Conservation (phyloP, 1,140 invertebrate genomes). For the Sinonovacula constricta region DNA sequence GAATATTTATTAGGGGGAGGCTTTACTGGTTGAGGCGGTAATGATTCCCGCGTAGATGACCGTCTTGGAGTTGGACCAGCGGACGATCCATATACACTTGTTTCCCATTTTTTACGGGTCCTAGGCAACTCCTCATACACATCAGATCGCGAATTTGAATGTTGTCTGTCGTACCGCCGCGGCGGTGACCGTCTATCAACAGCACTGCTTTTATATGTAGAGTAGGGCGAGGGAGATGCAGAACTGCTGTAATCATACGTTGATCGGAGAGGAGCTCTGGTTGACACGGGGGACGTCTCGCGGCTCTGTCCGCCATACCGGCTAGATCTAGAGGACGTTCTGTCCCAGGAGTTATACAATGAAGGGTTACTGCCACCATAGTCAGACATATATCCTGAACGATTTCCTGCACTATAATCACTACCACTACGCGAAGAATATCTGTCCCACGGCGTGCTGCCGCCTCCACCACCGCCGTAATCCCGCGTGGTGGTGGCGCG, state of each 20-base stretch:
- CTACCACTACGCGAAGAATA: conserved; percentile 66
- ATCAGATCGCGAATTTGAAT: conserved; percentile 32
- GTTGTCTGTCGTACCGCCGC: conserved; percentile 54
- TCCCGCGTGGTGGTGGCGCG: conserved; percentile 53
- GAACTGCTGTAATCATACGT: conserved; percentile 74
- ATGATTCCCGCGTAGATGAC: conserved; percentile 35
- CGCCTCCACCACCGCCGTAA: conserved; percentile 53
- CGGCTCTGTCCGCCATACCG: conserved; percentile 69
- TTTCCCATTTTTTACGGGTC: conserved; percentile 29
- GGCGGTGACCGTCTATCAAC: conserved; percentile 61
- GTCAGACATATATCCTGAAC: conserved; percentile 74
- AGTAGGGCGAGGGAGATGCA: conserved; percentile 69
- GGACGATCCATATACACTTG: conserved; percentile 38
- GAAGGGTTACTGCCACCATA: conserved; percentile 71
- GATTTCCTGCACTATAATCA: conserved; percentile 67
- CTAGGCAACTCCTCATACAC: conserved; percentile 36
- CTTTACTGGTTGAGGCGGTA: conserved; percentile 42
- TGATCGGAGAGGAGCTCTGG: conserved; percentile 53
- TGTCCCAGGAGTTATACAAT: conserved; percentile 70
- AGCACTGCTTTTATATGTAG: conserved; percentile 64
- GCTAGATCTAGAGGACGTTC: conserved; percentile 66
- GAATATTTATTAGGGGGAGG: conserved; percentile 52
- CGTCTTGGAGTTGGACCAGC: conserved; percentile 22
- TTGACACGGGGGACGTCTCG: conserved; percentile 72
- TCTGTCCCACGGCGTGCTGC: conserved; percentile 57